Conservation (phyloP, 1,140 invertebrate species). For the Camponotus pennsylvanicus region DNA sequence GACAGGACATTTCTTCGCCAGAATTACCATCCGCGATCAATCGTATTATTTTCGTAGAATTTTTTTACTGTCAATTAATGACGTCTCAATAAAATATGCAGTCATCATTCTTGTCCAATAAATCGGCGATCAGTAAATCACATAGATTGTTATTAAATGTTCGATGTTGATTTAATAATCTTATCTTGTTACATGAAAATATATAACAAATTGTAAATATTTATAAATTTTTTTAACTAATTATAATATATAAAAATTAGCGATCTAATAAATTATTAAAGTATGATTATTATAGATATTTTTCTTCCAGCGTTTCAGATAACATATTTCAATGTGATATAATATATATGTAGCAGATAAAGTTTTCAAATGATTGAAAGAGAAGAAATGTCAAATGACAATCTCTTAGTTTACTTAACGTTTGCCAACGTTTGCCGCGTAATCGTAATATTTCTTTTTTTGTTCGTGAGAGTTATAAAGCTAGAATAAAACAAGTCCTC, state of each 20-base stretch:
- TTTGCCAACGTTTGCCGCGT: background rate
- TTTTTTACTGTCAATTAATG: constrained; percentile 50
- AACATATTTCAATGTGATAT: background rate
- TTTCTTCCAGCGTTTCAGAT: too few relatives aligned
- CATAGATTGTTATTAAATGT: background rate
- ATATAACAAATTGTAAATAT: background rate
- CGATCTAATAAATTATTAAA: background rate
- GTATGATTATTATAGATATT: too few relatives aligned
- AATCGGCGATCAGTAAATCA: constrained; percentile 51
- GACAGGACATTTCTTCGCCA: constrained; percentile 52
- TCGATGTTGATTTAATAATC: background rate
- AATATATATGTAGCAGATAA: background rate
- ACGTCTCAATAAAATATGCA: constrained; percentile 65
- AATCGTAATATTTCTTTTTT: background rate
- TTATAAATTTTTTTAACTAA: too few relatives aligned
- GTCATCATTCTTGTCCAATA: constrained; percentile 3
- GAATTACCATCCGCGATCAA: constrained; percentile 50
- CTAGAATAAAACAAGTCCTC: constrained; percentile 20
- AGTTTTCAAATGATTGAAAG: background rate
- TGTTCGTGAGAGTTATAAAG: background rate
- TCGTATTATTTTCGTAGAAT: constrained; percentile 56
- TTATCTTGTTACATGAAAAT: background rate
- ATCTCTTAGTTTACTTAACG: background rate
- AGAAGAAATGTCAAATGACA: background rate
- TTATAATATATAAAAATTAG: background rate